Conservation (phyloP, 2,888 invertebrate species). For the Matsumyia berberina region DNA sequence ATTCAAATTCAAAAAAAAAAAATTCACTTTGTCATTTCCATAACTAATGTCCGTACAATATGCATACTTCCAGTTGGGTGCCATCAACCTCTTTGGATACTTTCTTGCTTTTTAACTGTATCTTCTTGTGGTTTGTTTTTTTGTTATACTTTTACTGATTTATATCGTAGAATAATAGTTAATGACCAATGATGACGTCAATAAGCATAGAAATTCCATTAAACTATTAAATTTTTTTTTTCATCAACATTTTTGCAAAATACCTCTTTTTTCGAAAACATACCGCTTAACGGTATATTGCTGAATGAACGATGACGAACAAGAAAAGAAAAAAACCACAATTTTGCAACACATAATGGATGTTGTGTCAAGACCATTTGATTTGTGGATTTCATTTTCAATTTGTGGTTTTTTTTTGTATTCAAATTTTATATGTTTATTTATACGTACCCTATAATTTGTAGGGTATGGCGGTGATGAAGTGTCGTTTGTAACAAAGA, state of each 20-base stretch:
- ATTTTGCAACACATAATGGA: conserved; percentile 26
- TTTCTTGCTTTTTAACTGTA: conserved; percentile 20
- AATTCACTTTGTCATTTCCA: not conserved
- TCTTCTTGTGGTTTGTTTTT: not conserved
- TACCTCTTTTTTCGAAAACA: not conserved
- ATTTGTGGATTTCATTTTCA: conserved; percentile 52
- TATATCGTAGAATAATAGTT: not conserved
- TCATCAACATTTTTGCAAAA: not conserved
- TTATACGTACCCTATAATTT: too few species aligned
- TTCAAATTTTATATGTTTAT: conserved; percentile 14
- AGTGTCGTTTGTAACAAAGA: too few species aligned
- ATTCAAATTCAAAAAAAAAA: too few species aligned
- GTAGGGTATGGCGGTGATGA: too few species aligned
- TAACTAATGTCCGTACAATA: not conserved
- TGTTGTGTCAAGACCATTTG: conserved; percentile 54
- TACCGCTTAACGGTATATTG: conserved; percentile 28
- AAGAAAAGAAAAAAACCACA: not conserved
- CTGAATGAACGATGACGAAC: conserved; percentile 14
- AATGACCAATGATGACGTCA: conserved; percentile 1
- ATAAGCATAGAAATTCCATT: not conserved
- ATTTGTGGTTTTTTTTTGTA: conserved; percentile 26
- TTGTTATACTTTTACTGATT: conserved; percentile 8
- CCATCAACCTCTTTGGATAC: conserved; percentile 22
- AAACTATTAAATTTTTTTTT: not conserved
- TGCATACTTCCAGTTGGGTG: conserved; percentile 2